Base-by-base conservation (phyloP, 2,888 invertebrate genomes). In the Periphyllus acericola region DNA sequence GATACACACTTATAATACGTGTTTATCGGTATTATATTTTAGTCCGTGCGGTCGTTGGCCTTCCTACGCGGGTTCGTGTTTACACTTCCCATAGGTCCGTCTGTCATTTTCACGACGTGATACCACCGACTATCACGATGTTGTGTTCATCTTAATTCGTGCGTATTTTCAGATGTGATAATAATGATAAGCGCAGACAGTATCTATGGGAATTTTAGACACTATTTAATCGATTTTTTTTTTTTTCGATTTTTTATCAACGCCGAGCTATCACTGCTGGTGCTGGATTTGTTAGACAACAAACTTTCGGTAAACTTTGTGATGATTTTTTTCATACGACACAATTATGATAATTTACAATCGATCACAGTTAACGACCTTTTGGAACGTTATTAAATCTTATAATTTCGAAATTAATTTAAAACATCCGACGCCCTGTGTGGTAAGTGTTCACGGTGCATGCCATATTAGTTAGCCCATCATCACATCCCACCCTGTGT, bases 361-460 rank as follows among this genome's bases (percentile, higher is more conserved):
- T 40, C 0, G 60, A 40, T 21, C 3, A 3, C 17, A 84, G 14
- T 46, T 84, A 66, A 46, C 25, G 32, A 40, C 8, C 21, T 40
- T 60, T 60, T 29, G 60, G 36, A 66, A 66, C 75, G 75, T 84
- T 75, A 36, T 36, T 60, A 8, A 66, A 40, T 66, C 32, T 32
- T 9, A 76, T 60, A 21, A 29, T 84, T 75, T 52, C 25, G 32
- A 84, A 76, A 66, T 66, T 60, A 3, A 66, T 75, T 75, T 66
- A n/a, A 79, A 60, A 74, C 29, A 32, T 34, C 55, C 17, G 11
- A 32, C 19, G 11, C 17, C 72, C 25, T 55, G 60, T 55, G 72
- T 80, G 55, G 86, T 79, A 72, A 86, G 79, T 80, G 29, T 29
- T 55, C 40, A 9, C n/a, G 17, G 40, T 83, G 11, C 29, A 25